These are phyloP conservation scores for Hyppa rectilinea DNA, from an alignment of 2,888 invertebrate species.

Conservation along the genomic window DNA sequence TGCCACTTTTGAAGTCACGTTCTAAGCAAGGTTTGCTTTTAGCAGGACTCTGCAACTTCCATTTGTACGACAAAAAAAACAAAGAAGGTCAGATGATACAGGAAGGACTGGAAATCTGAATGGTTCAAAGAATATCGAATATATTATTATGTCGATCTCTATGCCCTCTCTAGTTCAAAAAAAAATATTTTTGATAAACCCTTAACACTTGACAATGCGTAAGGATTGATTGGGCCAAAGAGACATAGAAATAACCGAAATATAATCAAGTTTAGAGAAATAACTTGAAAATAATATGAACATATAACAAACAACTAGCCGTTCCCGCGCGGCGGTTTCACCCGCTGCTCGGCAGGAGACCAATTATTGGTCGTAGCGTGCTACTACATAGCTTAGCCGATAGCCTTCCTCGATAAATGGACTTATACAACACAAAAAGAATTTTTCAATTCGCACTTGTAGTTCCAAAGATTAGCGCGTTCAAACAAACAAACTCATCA, in stretches of 20 bases:
- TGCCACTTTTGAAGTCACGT: not conserved
- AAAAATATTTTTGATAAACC: not conserved
- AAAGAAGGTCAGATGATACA: not conserved
- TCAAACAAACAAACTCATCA: too few species aligned
- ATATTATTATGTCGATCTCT: too few species aligned
- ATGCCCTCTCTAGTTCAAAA: not conserved
- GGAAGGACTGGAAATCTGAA: not conserved
- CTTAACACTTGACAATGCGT: not conserved
- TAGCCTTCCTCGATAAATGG: too few species aligned
- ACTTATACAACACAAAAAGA: too few species aligned
- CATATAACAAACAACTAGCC: not conserved
- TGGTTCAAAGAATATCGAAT: not conserved
- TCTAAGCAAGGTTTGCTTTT: not conserved
- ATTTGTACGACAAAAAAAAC: not conserved
- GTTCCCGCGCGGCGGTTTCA: too few species aligned
- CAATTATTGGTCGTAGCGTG: too few species aligned
- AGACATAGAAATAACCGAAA: not conserved
- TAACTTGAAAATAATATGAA: not conserved
- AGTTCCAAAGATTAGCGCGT: too few species aligned
- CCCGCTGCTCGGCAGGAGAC: too few species aligned
- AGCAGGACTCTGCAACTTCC: not conserved
- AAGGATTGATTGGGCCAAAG: not conserved
- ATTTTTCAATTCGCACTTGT: too few species aligned
- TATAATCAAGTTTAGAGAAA: not conserved
- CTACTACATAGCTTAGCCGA: too few species aligned